Conservation (phyloP, 2,113 vertebrate species). For the Saccopteryx leptura region DNA sequence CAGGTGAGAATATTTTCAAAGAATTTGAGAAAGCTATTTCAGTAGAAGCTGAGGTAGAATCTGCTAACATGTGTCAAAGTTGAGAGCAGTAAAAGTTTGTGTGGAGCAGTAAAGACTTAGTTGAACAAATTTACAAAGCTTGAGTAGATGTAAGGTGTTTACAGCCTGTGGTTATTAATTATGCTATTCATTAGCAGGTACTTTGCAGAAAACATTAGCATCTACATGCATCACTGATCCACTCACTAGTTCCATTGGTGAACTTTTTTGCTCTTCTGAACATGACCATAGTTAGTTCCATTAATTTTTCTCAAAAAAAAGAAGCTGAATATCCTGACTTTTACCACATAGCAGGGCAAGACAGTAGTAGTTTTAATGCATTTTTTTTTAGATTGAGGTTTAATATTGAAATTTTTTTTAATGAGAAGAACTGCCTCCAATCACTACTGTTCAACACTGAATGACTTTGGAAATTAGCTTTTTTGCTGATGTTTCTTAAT, state of each 20-base stretch:
- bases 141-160: not conserved
- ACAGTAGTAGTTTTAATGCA: not conserved
- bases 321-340: not conserved
- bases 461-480: conserved; percentile 41
- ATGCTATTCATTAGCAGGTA: not conserved
- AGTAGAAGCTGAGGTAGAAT: not conserved
- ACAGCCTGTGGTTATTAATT: conserved; percentile 6
- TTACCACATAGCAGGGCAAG: not conserved
- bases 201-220: conserved; percentile 41
- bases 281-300: not conserved
- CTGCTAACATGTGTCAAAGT: not conserved
- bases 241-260: not conserved
- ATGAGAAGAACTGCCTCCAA: not conserved
- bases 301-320: conserved; percentile 35
- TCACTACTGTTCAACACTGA: not conserved
- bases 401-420: not conserved
- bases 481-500: conserved; percentile 58
- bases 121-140: conserved; percentile 17
- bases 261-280: conserved; percentile 9
- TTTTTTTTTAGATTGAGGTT: not conserved
- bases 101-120: not conserved
- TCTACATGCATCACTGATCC: not conserved
- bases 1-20: conserved; percentile 55
- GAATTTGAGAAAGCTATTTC: conserved; percentile 15
- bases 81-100: not conserved